Conservation (phyloP, 2,113 vertebrate species). For the Opisthocomus hoazin region DNA sequence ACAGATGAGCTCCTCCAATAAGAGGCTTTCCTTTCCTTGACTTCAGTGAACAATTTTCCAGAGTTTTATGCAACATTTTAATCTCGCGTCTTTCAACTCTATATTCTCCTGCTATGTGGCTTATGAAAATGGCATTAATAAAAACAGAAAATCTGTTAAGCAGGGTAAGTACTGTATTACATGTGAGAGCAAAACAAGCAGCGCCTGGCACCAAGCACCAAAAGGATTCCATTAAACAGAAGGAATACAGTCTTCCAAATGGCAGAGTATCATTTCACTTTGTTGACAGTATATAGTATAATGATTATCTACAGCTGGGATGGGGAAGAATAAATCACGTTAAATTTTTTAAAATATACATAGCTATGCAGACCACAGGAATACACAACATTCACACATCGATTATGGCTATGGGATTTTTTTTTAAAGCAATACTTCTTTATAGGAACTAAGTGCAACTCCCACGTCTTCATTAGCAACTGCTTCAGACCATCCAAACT, state of each 20-base stretch:
- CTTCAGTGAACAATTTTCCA: constrained; percentile 26
- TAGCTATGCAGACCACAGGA: constrained; percentile 2
- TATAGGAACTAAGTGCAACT: constrained; percentile 1
- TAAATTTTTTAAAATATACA: constrained; percentile 38
- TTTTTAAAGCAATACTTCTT: neutral
- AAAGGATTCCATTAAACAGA: constrained; percentile 61
- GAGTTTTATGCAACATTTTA: constrained; percentile 49
- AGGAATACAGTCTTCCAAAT: constrained; percentile 50
- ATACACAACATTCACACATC: neutral
- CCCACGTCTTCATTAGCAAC: neutral
- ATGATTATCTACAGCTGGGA: constrained; percentile 49
- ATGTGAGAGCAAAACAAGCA: constrained; percentile 39
- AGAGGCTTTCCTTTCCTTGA: constrained; percentile 60
- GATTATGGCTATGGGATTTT: neutral
- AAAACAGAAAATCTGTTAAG: constrained; percentile 42
- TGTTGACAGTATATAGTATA: constrained; percentile 47
- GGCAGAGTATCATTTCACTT: constrained; percentile 5
- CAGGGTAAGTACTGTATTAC: constrained; percentile 10
- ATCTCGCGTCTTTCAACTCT: constrained; percentile 42
- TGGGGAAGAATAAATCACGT: constrained; percentile 22
- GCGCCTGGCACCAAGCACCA: constrained; percentile 4
- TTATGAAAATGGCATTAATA: constrained; percentile 58
- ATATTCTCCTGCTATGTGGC: constrained; percentile 21
- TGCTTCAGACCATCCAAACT: neutral
- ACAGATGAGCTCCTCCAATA: constrained; percentile 60